Evolutionary conservation across 2,797 vertebrate species (phyloP).

Genomic region (Thaleichthys pacificus): DNA sequence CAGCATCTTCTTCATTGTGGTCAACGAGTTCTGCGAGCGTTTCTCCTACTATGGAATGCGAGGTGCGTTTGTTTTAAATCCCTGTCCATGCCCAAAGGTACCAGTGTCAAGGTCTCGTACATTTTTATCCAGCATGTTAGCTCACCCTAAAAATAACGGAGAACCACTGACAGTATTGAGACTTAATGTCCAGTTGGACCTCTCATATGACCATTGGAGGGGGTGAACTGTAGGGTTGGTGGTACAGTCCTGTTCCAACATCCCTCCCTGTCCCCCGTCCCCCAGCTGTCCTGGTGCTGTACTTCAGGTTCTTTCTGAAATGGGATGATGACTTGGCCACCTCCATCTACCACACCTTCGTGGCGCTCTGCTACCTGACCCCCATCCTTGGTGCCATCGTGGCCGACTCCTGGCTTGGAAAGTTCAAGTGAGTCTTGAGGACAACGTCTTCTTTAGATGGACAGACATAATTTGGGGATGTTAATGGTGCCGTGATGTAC

Average conservation of each 20-base stretch:
- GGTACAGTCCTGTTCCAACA: not conserved
- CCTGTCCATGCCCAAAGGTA: too few species aligned
- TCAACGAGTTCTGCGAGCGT: constrained; percentile 94
- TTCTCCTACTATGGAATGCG: constrained; percentile 98
- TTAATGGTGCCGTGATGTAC: too few species aligned
- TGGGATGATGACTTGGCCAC: constrained; percentile 87
- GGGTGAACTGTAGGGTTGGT: not conserved
- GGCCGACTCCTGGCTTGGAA: constrained; percentile 95
- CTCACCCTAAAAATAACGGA: too few species aligned
- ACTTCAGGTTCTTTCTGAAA: constrained; percentile 84
- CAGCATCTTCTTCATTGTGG: constrained; percentile 91
- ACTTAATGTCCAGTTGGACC: too few species aligned
- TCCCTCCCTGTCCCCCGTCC: not conserved
- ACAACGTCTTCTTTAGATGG: not conserved
- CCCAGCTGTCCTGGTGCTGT: constrained; percentile 88
- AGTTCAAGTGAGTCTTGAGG: constrained; percentile 86
- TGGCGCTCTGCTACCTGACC: constrained; percentile 90
- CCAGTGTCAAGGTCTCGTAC: not conserved
- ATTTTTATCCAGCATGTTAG: not conserved
- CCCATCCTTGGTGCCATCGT: constrained; percentile 90
- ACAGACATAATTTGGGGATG: too few species aligned
- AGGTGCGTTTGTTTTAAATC: constrained; percentile 69
- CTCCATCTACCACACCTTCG: constrained; percentile 90
- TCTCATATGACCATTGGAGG: too few species aligned
- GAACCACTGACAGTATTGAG: too few species aligned